phyloP scores from a whole-genome alignment of 2,113 vertebrate species.

The Mormyrus iriodes region DNA sequence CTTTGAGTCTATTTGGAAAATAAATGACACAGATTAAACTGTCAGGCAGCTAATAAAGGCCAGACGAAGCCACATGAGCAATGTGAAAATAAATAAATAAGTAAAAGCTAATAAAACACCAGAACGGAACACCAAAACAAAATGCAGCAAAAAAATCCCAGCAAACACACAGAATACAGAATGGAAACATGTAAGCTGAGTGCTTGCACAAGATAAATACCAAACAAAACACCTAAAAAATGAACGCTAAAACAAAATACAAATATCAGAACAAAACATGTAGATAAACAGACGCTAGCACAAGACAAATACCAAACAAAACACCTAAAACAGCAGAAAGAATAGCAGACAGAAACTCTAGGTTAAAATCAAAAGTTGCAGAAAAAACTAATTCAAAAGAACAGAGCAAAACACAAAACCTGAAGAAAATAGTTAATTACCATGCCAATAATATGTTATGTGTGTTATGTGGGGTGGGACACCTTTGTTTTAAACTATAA shows the following conservation, averaged over 20 bases:
- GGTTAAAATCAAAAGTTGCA: background rate
- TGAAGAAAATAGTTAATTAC: background rate
- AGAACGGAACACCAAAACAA: background rate
- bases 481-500: constrained; percentile 29
- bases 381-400: background rate
- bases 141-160: background rate
- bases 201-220: background rate
- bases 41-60: constrained; percentile 51
- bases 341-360: background rate
- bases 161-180: background rate
- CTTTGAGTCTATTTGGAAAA: constrained; percentile 51
- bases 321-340: background rate
- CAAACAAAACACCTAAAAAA: background rate
- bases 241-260: background rate
- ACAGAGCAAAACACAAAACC: background rate
- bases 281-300: too few relatives aligned
- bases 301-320: background rate
- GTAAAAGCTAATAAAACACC: background rate
- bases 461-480: background rate
- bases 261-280: background rate
- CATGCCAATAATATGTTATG: background rate
- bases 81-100: constrained; percentile 17
- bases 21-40: constrained; percentile 56
- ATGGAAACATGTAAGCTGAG: background rate
- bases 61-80: constrained; percentile 41